phyloP scores from a whole-genome alignment of 2,888 invertebrate genomes.

The Melieria picta region DNA sequence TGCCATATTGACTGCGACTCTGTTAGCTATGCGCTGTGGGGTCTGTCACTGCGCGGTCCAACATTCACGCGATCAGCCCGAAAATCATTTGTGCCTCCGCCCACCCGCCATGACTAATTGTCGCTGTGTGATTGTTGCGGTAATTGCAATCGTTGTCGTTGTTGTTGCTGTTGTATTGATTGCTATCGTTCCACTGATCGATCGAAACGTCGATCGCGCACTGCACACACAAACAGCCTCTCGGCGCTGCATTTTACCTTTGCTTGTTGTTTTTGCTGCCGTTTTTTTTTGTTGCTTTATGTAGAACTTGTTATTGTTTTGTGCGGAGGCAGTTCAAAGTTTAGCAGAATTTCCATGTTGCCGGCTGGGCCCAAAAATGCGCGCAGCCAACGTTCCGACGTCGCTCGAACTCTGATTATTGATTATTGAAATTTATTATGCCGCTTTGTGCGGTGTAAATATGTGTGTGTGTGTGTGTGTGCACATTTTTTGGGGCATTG shows the following conservation, averaged over 20 bases:
- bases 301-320: neutral
- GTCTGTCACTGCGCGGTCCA: neutral
- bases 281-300: too few relatives aligned
- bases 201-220: neutral
- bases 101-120: neutral
- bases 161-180: neutral
- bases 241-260: conserved; percentile 7
- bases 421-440: conserved; percentile 36
- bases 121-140: neutral
- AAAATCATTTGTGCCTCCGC: neutral
- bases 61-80: neutral
- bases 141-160: neutral
- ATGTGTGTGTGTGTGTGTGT: neutral
- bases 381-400: too few relatives aligned
- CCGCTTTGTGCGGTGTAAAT: conserved; percentile 13
- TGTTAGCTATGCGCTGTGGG: too few relatives aligned
- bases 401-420: conserved; percentile 16
- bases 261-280: neutral
- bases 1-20: too few relatives aligned
- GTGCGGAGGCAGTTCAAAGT: conserved; percentile 9
- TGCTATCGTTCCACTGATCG: neutral
- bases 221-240: neutral
- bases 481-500: conserved; percentile 21
- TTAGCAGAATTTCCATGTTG: neutral
- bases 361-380: neutral